Percentiles rank a stretch among this genome's conserved stretches.
These are phyloP conservation scores for Anoplophora glabripennis DNA, from an alignment of 1,140 invertebrate species.

Conservation along the genomic window DNA sequence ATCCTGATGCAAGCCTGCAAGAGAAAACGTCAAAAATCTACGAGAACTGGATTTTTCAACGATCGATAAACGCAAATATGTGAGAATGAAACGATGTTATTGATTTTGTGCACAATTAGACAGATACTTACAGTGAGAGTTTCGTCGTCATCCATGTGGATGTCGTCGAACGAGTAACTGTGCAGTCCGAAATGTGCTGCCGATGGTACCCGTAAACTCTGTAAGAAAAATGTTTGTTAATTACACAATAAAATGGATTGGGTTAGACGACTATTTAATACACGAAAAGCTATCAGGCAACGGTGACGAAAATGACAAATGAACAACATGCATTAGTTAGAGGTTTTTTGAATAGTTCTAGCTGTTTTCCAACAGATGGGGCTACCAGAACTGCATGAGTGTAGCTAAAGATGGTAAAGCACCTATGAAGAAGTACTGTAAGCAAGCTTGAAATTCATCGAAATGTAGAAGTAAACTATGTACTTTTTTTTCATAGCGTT, in stretches of 20 bases:
- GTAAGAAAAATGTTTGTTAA: conserved; percentile 15
- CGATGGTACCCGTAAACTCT: conserved; percentile 69
- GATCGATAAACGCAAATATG: too few relatives aligned
- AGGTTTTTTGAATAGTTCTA: too few relatives aligned
- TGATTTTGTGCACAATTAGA: not conserved
- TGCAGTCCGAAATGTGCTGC: conserved; percentile 78
- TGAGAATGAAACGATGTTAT: not conserved
- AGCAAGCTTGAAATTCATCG: too few relatives aligned
- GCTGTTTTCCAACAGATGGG: too few relatives aligned
- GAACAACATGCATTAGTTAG: too few relatives aligned
- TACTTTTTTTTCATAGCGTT: too few relatives aligned
- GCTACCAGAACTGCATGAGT: too few relatives aligned
- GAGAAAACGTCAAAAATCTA: conserved; percentile 4
- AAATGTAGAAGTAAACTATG: too few relatives aligned
- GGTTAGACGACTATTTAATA: not conserved
- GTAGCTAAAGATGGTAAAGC: too few relatives aligned
- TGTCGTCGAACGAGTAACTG: conserved; percentile 85
- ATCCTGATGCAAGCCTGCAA: conserved; percentile 79
- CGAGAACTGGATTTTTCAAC: conserved; percentile 4
- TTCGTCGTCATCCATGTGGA: conserved; percentile 79
- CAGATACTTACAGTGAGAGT: conserved; percentile 64
- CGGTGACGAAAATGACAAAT: too few relatives aligned
- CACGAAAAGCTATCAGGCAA: not conserved
- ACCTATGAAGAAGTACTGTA: too few relatives aligned
- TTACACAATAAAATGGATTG: too few relatives aligned